Evolutionary conservation across 2,113 vertebrate genomes (phyloP).

Genomic region (Tenebrosternarchus preto): DNA sequence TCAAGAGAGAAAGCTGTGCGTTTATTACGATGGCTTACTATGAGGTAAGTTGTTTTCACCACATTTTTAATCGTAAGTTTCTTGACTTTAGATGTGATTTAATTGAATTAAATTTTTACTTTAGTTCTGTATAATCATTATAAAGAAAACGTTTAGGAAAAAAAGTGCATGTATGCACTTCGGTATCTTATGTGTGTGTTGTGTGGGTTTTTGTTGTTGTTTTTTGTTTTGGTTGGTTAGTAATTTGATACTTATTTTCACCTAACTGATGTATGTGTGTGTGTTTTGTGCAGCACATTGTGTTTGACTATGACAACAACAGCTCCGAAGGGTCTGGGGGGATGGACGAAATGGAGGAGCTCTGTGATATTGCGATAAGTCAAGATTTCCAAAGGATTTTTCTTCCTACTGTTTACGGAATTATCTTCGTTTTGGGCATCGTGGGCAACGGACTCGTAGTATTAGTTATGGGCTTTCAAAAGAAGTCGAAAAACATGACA

Average conservation of each 20-base stretch:
- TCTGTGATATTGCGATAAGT: conserved; percentile 74
- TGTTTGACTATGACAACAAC: conserved; percentile 68
- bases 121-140: too few species aligned
- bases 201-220: too few species aligned
- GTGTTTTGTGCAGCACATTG: conserved; percentile 54
- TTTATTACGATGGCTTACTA: conserved; percentile 41
- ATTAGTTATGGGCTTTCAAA: conserved; percentile 96
- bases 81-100: background rate
- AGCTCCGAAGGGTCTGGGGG: conserved; percentile 72
- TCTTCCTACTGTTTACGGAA: conserved; percentile 86
- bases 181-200: background rate
- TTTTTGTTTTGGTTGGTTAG: background rate
- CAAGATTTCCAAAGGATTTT: conserved; percentile 86
- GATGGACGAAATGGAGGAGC: conserved; percentile 73
- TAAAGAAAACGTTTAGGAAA: too few species aligned
- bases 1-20: too few species aligned
- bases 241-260: background rate
- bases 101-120: too few species aligned
- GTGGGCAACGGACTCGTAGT: conserved; percentile 94
- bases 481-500: conserved; percentile 91
- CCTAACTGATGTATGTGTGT: background rate
- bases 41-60: conserved; percentile 39
- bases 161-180: too few species aligned
- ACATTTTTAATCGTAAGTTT: background rate
- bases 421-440: conserved; percentile 90